These are phyloP conservation scores for Dynastes hyllus DNA, from an alignment of 2,888 invertebrate genomes.

Conservation along the genomic window DNA sequence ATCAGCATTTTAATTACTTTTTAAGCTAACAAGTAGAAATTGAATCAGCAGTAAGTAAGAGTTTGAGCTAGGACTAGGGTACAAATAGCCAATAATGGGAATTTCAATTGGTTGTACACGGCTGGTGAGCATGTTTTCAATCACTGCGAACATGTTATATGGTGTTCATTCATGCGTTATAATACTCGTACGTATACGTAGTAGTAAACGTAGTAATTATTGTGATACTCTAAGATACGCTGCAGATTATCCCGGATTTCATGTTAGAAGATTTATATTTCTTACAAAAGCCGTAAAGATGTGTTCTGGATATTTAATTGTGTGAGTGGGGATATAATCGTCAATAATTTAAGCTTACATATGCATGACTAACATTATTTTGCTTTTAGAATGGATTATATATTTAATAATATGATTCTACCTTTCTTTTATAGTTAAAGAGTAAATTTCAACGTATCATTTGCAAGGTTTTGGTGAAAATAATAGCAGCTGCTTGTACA, in stretches of 20 bases:
- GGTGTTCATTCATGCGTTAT: conserved; percentile 69
- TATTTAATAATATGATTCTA: too few species aligned
- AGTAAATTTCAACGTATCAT: too few species aligned
- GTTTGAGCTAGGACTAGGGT: conserved; percentile 49
- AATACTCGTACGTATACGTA: conserved; percentile 62
- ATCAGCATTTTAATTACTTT: conserved; percentile 43
- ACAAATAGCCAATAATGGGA: conserved; percentile 56
- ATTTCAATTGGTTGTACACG: conserved; percentile 63
- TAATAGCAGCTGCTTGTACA: too few species aligned
- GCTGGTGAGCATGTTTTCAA: conserved; percentile 69
- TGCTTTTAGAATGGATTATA: too few species aligned
- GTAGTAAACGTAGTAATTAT: conserved; percentile 67
- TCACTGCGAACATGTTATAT: conserved; percentile 69
- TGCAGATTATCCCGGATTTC: conserved; percentile 68
- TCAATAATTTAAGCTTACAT: conserved; percentile 15
- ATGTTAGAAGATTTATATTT: conserved; percentile 43
- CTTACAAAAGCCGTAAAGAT: conserved; percentile 39
- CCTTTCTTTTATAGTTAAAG: too few species aligned
- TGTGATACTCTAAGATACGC: conserved; percentile 66
- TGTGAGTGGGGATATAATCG: conserved; percentile 26
- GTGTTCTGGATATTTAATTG: conserved; percentile 41
- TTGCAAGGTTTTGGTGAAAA: too few species aligned
- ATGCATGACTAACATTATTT: conserved; percentile 3
- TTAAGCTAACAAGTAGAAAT: conserved; percentile 44
- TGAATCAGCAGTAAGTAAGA: conserved; percentile 49